Evolutionary conservation across 2,888 invertebrate genomes (phyloP).

Genomic region (Helicoverpa assulta): DNA sequence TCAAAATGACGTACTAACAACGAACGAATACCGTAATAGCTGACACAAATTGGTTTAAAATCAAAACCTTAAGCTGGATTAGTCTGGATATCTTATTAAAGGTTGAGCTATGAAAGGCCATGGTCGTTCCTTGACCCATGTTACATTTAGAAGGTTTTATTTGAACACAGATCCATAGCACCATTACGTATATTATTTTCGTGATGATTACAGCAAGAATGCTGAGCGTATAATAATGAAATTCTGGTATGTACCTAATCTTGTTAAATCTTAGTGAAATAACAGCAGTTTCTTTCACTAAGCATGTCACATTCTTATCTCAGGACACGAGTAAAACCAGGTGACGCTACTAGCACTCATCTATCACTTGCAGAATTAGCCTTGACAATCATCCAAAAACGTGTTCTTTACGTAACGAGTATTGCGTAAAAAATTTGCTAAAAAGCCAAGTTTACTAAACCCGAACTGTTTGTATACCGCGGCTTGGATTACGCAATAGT

Average conservation of each 20-base stretch:
- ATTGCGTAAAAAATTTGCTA: conserved; percentile 13
- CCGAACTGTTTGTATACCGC: conserved; percentile 38
- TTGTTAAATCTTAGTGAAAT: no score
- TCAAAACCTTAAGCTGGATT: conserved; percentile 2
- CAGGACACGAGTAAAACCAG: no score
- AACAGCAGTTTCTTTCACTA: no score
- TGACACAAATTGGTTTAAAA: background rate
- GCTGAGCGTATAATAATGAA: no score
- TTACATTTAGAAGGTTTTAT: background rate
- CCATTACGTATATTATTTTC: no score
- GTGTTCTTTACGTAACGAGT: conserved; percentile 2
- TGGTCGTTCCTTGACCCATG: background rate
- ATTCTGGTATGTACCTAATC: no score
- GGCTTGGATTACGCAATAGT: conserved; percentile 25
- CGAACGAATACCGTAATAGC: background rate
- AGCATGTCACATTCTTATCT: no score
- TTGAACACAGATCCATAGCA: no score
- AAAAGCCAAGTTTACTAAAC: conserved; percentile 33
- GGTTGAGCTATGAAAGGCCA: background rate
- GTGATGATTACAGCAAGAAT: no score
- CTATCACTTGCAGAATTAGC: background rate
- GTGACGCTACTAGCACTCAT: no score
- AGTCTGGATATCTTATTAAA: conserved; percentile 1
- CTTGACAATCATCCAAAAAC: conserved; percentile 11
- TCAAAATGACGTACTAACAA: no score